Evolutionary conservation across 2,888 invertebrate genomes (phyloP).

Genomic region (Pseudanteris insignis): DNA sequence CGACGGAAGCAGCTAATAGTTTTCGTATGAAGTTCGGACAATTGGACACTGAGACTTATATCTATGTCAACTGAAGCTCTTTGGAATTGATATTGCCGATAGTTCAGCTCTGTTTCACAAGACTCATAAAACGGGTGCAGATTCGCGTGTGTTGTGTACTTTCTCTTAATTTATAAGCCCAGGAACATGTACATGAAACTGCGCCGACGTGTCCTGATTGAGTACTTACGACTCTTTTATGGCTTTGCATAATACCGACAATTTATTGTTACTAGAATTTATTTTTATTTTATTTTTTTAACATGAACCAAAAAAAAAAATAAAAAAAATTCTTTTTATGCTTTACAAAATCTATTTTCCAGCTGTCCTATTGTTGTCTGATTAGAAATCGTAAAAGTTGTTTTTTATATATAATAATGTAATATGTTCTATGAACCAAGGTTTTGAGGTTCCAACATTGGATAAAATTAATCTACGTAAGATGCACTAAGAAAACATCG

Average conservation of each 20-base stretch:
- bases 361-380: too few species aligned
- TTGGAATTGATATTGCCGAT: conserved; percentile 55
- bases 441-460: too few species aligned
- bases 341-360: too few species aligned
- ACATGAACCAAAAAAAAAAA: too few species aligned
- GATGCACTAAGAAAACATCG: too few species aligned
- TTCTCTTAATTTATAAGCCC: conserved; percentile 29
- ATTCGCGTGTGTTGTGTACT: conserved; percentile 18
- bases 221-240: conserved; percentile 11
- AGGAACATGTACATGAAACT: conserved; percentile 19
- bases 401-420: too few species aligned
- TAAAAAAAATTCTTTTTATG: too few species aligned
- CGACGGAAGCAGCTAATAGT: too few species aligned
- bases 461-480: too few species aligned
- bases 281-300: too few species aligned
- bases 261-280: conserved; percentile 11
- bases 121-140: conserved; percentile 19
- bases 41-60: conserved; percentile 5
- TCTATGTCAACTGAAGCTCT: conserved; percentile 50
- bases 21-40: conserved; percentile 4
- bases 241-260: conserved; percentile 5
- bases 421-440: too few species aligned
- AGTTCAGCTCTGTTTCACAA: conserved; percentile 61
- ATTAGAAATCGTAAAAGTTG: too few species aligned
- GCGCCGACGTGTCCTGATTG: conserved; percentile 22